These are phyloP conservation scores for Cettia cetti DNA, from an alignment of 2,113 vertebrate genomes.

Conservation along the genomic window DNA sequence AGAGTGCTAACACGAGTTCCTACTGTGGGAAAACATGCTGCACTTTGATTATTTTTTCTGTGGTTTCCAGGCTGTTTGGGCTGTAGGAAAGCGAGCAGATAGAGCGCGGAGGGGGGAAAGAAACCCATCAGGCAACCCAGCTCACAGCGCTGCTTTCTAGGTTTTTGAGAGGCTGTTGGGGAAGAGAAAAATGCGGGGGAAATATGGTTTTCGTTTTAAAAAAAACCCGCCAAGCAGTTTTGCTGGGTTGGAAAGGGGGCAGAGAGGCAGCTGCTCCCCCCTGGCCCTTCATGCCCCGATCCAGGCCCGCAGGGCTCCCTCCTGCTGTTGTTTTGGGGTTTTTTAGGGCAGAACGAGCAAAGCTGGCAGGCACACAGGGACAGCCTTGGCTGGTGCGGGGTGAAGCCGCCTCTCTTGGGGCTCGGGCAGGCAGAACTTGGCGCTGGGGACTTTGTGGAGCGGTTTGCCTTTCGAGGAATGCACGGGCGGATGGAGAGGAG, in stretches of 20 bases:
- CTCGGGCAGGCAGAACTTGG: not conserved
- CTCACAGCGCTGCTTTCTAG: not conserved
- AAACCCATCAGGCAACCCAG: not conserved
- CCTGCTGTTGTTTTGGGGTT: rapidly evolving
- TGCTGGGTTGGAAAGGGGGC: not conserved
- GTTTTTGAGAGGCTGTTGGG: not conserved
- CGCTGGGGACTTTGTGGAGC: rapidly evolving
- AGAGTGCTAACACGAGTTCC: constrained; percentile 55
- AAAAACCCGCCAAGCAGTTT: not conserved
- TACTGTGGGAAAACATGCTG: constrained; percentile 53
- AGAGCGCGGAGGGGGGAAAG: not conserved
- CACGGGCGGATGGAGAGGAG: not conserved
- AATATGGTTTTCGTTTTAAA: not conserved
- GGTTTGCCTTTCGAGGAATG: not conserved
- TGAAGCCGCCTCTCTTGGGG: not conserved
- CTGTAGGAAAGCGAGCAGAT: constrained; percentile 1
- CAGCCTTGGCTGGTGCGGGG: not conserved
- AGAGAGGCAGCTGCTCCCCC: not conserved
- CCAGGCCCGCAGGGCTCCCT: too few species aligned
- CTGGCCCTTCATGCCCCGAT: rapidly evolving
- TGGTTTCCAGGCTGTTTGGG: constrained; percentile 51
- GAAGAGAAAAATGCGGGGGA: not conserved
- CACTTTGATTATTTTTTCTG: constrained; percentile 57
- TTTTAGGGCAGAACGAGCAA: not conserved
- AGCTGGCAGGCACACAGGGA: not conserved